Percentiles rank a stretch among this genome's conserved stretches.
Conservation (phyloP, 2,797 vertebrate genomes). For the Craterocephalus amniculus region DNA sequence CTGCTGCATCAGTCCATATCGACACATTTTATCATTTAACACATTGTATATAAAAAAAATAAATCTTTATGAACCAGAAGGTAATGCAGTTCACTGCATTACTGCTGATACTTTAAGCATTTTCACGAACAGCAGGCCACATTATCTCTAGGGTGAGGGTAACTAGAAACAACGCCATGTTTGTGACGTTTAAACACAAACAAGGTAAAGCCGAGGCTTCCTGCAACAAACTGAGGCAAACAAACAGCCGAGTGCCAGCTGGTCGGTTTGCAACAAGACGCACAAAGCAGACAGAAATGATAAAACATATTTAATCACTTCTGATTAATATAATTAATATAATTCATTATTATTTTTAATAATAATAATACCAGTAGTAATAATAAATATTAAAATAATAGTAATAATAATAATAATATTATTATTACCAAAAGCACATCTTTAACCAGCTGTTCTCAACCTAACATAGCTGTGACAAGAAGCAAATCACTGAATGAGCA, state of each 20-base stretch:
- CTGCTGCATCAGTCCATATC: neutral
- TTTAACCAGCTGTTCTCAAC: neutral
- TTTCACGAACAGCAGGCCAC: neutral
- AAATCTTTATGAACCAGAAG: neutral
- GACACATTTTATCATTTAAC: neutral
- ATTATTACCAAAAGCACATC: conserved; percentile 3
- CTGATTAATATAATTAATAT: conserved; percentile 19
- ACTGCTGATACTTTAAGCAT: neutral
- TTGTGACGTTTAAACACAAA: conserved; percentile 4
- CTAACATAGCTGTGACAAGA: neutral
- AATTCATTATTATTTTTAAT: no score
- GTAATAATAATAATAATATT: no score
- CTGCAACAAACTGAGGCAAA: conserved; percentile 6
- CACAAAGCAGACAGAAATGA: conserved; percentile 22
- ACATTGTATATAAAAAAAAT: neutral
- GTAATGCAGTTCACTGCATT: neutral
- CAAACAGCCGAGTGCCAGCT: conserved; percentile 33
- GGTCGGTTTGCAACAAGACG: conserved; percentile 23
- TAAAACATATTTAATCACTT: conserved; percentile 31
- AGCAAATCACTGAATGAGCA: neutral
- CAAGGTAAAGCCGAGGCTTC: conserved; percentile 12
- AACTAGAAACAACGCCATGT: neutral
- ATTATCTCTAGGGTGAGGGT: neutral
- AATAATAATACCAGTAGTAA: no score
- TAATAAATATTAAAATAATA: no score